A percentile compares a stretch with the other conserved stretches of the same genome.
These are phyloP conservation scores for Protobothrops mucrosquamatus DNA, from an alignment of 2,113 vertebrate genomes.

Conservation along the genomic window DNA sequence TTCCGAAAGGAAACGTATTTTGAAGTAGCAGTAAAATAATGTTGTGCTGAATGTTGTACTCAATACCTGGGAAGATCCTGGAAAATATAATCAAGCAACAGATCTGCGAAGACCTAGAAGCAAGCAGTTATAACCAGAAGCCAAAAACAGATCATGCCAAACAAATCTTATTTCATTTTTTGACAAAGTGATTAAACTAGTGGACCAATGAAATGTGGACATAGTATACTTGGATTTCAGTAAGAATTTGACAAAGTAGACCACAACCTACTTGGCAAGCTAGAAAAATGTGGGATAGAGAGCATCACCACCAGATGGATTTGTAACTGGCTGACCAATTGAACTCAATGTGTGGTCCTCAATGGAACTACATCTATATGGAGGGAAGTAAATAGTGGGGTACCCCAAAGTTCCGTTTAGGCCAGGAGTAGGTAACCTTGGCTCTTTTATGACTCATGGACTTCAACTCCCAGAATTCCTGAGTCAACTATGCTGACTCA, in stretches of 20 bases:
- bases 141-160: not conserved
- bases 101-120: not conserved
- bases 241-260: not conserved
- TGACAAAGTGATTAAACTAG: not conserved
- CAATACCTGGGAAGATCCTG: not conserved
- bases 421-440: too few relatives aligned
- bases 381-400: not conserved
- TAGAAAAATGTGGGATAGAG: not conserved
- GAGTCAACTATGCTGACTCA: too few relatives aligned
- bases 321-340: not conserved
- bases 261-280: not conserved
- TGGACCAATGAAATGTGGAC: not conserved
- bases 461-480: too few relatives aligned
- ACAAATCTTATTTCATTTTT: not conserved
- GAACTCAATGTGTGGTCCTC: not conserved
- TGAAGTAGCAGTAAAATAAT: slow-evolving; percentile 20
- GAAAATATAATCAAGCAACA: not conserved
- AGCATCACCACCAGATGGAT: not conserved
- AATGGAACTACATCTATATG: not conserved
- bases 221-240: not conserved
- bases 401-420: not conserved
- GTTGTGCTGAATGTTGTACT: not conserved
- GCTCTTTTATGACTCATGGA: too few relatives aligned
- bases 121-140: not conserved
- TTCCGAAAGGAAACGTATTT: not conserved